Conservation (phyloP, 2,797 vertebrate species). For the Lepilemur ruficaudatus region DNA sequence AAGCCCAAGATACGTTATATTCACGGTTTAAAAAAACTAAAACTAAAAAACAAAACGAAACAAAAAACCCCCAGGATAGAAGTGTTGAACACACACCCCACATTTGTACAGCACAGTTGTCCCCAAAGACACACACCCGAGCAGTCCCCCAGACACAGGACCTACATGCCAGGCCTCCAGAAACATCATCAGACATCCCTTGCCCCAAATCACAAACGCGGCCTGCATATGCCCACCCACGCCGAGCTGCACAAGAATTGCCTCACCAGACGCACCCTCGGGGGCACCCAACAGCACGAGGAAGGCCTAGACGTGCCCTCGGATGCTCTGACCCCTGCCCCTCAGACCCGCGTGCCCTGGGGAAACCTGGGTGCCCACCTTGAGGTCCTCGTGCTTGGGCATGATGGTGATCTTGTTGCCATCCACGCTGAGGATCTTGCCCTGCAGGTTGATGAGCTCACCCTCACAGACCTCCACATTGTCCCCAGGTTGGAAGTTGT, state of each 20-base stretch:
- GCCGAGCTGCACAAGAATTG: too few species aligned
- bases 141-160: not conserved
- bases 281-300: too few species aligned
- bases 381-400: constrained; percentile 97
- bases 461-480: constrained; percentile 98
- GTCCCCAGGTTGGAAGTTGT: constrained; percentile 96
- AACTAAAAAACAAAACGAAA: not conserved
- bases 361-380: constrained; percentile 83
- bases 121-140: not conserved
- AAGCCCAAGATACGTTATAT: not conserved
- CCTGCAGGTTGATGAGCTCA: constrained; percentile 97
- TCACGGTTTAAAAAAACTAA: not conserved
- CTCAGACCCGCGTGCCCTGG: not conserved
- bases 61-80: not conserved
- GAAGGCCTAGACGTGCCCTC: not conserved
- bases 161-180: not conserved
- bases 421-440: constrained; percentile 96
- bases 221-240: not conserved
- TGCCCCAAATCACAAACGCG: not conserved
- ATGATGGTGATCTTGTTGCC: constrained; percentile 98
- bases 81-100: too few species aligned
- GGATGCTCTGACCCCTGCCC: too few species aligned
- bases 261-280: not conserved
- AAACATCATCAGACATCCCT: not conserved
- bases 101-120: not conserved